Evolutionary conservation across 2,888 invertebrate species (phyloP).

Genomic region (Platycheirus rosarum): DNA sequence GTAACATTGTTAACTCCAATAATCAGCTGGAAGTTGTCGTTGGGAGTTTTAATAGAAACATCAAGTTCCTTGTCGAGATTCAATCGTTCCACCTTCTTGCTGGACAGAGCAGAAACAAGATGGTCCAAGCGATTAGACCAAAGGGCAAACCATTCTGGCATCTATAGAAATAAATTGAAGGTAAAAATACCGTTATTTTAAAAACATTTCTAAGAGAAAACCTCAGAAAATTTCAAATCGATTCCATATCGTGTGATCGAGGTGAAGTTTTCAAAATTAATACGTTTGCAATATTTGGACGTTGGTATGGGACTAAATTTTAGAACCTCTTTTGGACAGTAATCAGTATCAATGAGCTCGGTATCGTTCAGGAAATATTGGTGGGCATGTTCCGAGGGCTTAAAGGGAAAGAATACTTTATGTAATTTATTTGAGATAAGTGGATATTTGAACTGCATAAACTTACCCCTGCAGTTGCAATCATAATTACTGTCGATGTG

Average conservation of each 20-base stretch:
- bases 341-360: conserved; percentile 79
- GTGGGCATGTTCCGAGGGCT: conserved; percentile 81
- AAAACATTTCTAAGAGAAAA: conserved; percentile 45
- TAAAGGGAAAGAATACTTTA: too few relatives aligned
- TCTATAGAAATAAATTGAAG: conserved; percentile 76
- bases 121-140: conserved; percentile 81
- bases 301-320: conserved; percentile 82
- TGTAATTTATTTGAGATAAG: too few relatives aligned
- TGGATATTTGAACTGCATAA: too few relatives aligned
- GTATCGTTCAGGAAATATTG: conserved; percentile 80
- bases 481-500: conserved; percentile 79
- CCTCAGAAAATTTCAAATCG: conserved; percentile 80
- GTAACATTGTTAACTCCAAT: conserved; percentile 80
- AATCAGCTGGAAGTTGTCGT: conserved; percentile 80
- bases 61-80: conserved; percentile 80
- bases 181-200: background rate
- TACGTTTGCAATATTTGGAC: conserved; percentile 81
- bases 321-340: conserved; percentile 81
- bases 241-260: conserved; percentile 81
- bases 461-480: conserved; percentile 81
- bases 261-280: conserved; percentile 81
- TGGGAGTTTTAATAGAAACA: conserved; percentile 79
- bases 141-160: conserved; percentile 81
- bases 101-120: conserved; percentile 80
- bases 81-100: conserved; percentile 79